Base-by-base conservation (phyloP, 2,888 invertebrate species). In the Alcis repandata region DNA sequence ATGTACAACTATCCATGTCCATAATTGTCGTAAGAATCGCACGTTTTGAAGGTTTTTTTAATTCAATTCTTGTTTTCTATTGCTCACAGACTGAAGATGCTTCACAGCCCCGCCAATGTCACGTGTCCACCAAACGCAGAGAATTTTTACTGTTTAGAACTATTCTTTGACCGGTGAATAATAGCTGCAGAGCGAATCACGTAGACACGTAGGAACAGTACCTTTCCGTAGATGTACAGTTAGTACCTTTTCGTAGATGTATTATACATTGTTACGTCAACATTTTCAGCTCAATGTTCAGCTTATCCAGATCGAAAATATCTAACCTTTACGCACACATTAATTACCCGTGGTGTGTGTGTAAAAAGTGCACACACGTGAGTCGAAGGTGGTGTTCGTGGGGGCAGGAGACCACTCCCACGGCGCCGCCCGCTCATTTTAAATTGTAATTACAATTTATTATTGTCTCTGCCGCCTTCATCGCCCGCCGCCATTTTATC, bases 401-500 rank as follows among this genome's bases (percentile, higher is more conserved):
- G 87, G 87, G 87, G 86, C 83, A 82, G 74, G 79, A 85, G 85
- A 91, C 92, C 91, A 85, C 92, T 83, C 92, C 92, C 90, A 76
- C 90, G 84, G 82, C 86, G 87, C 86, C 92, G 92, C 92, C 92
- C 89, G 92, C 92, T 93, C 92, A 93, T 93, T 93, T 93, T 91
- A 93, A 93, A 92, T 92, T 92, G 93, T 93, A 93, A 93, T 93
- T 92, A 92, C 92, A 90, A 92, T 92, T 91, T 92, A 93, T 93
- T 93, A 91, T 92, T 92, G 92, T 92, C 92, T 92, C 90, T 92
- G 90, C 90, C 91, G 92, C 92, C 92, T 92, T 91, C 91, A 82
- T 79, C 84, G 83, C 77, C 79, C 76, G 90, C 80, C 90, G 92
- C 92, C 92, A 92, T 93, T 90, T 91, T 92, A 91, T 89, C 88